Conservation (phyloP, 2,113 vertebrate genomes). For the Spilogale gracilis region DNA sequence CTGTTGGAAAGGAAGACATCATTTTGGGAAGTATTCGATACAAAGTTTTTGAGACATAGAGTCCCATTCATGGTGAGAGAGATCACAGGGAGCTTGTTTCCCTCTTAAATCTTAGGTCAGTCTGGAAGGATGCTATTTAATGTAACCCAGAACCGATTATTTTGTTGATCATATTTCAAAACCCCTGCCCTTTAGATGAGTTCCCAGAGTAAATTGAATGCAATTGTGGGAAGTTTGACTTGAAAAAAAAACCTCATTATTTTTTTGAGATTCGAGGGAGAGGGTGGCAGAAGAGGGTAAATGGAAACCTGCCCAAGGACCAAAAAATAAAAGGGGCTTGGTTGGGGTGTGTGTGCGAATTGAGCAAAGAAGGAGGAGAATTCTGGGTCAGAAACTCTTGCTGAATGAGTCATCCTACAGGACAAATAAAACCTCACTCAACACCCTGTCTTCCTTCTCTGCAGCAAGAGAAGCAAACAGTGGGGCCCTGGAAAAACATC, state of each 20-base stretch:
- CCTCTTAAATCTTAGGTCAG: constrained; percentile 83
- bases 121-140: constrained; percentile 85
- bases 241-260: neutral
- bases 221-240: constrained; percentile 71
- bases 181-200: constrained; percentile 79
- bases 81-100: constrained; percentile 84
- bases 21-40: constrained; percentile 86
- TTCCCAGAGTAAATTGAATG: constrained; percentile 86
- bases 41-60: constrained; percentile 85
- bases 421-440: constrained; percentile 88
- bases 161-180: constrained; percentile 87
- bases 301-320: constrained; percentile 46
- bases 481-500: constrained; percentile 86
- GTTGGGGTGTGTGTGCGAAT: neutral
- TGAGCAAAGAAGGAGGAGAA: constrained; percentile 62
- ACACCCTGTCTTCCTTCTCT: constrained; percentile 87
- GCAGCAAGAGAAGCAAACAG: constrained; percentile 83
- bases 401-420: constrained; percentile 84
- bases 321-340: neutral
- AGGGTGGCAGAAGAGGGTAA: constrained; percentile 17
- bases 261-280: constrained; percentile 54
- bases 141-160: constrained; percentile 85
- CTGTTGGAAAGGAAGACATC: constrained; percentile 83
- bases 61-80: constrained; percentile 80
- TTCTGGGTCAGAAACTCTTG: constrained; percentile 85